Conservation (phyloP, 2,888 invertebrate genomes). For the Heliconius cydno region DNA sequence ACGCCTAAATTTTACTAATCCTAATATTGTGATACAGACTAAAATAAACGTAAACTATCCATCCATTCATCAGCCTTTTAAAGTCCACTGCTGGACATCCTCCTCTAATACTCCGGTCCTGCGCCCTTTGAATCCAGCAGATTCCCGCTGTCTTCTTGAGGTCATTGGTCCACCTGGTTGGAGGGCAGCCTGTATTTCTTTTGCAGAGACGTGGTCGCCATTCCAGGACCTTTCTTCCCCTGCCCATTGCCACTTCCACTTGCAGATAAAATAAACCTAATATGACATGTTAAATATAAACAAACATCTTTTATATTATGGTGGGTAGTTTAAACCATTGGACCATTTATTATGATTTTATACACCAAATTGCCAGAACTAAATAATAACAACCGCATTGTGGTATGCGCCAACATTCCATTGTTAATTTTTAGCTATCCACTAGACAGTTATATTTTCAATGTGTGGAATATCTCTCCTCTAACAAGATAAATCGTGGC, state of each 20-base stretch:
- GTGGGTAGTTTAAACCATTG: not conserved
- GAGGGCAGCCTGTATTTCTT: too few species aligned
- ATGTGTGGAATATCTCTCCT: not conserved
- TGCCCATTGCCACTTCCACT: too few species aligned
- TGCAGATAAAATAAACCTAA: not conserved
- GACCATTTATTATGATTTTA: slow-evolving; percentile 8
- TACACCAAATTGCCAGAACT: slow-evolving; percentile 10
- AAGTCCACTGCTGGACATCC: too few species aligned
- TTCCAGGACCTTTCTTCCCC: too few species aligned
- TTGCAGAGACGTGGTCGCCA: too few species aligned
- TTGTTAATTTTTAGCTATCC: not conserved
- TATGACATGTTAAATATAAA: slow-evolving; percentile 4
- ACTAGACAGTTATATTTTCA: not conserved
- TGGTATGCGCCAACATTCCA: not conserved
- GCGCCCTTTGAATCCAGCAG: too few species aligned
- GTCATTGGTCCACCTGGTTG: too few species aligned
- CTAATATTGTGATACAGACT: not conserved
- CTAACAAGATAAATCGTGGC: too few species aligned
- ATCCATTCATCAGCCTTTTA: too few species aligned
- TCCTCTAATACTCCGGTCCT: too few species aligned
- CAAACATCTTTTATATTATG: slow-evolving; percentile 12
- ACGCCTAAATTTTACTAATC: not conserved
- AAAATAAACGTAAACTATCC: too few species aligned
- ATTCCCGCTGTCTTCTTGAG: too few species aligned
- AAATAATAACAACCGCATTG: slow-evolving; percentile 4